Percentiles rank a stretch among this genome's conserved stretches.
Conservation (phyloP, 2,888 invertebrate genomes). For the Drosophila paranaensis region DNA sequence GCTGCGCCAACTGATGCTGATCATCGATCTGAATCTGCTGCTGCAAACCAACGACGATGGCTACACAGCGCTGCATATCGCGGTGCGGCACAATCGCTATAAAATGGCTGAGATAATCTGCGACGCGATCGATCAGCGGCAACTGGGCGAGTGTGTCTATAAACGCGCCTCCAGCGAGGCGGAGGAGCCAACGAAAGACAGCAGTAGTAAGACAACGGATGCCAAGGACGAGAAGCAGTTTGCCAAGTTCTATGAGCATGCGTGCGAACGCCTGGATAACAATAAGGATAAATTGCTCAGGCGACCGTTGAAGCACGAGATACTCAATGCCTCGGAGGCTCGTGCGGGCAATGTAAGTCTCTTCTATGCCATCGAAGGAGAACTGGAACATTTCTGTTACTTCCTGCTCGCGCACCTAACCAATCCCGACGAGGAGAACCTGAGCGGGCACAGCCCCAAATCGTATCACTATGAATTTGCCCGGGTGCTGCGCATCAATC, state of each 20-base stretch:
- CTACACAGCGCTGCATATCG: constrained; percentile 80
- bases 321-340: constrained; percentile 78
- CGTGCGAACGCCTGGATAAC: constrained; percentile 56
- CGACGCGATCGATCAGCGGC: constrained; percentile 72
- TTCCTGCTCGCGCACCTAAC: constrained; percentile 80
- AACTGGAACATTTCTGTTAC: constrained; percentile 79
- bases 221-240: constrained; percentile 45
- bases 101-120: constrained; percentile 76
- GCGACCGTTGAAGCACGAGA: constrained; percentile 53
- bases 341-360: constrained; percentile 79
- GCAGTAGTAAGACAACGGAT: constrained; percentile 7
- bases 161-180: constrained; percentile 28
- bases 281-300: constrained; percentile 28
- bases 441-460: constrained; percentile 78
- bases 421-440: constrained; percentile 80
- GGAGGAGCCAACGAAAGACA: constrained; percentile 2
- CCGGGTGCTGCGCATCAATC: constrained; percentile 69
- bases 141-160: constrained; percentile 54
- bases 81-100: constrained; percentile 77
- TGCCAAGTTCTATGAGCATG: constrained; percentile 64
- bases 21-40: constrained; percentile 72
- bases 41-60: constrained; percentile 80
- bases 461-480: constrained; percentile 74
- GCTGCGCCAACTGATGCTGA: constrained; percentile 65
- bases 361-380: constrained; percentile 79